Evolutionary conservation across 2,113 vertebrate species (phyloP).

Genomic region (Pica pica): DNA sequence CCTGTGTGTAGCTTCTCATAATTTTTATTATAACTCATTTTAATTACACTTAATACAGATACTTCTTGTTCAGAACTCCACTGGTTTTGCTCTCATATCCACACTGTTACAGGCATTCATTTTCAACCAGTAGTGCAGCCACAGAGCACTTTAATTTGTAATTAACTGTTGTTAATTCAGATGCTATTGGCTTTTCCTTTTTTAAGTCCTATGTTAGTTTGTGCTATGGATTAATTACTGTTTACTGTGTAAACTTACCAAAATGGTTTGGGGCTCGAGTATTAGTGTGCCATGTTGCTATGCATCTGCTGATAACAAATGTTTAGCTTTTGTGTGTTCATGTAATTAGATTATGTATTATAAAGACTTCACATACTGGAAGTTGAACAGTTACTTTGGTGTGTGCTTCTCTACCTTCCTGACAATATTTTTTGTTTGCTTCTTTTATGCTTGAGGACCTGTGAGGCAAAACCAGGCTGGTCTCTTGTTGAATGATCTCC

Average conservation of each 20-base stretch:
- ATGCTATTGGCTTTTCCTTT: neutral
- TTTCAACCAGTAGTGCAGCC: neutral
- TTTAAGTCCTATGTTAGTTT: neutral
- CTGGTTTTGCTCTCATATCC: neutral
- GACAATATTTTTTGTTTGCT: neutral
- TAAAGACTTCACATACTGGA: neutral
- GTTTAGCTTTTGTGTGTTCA: neutral
- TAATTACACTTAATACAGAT: neutral
- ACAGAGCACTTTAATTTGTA: neutral
- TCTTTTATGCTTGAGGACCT: neutral
- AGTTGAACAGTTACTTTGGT: neutral
- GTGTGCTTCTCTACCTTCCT: neutral
- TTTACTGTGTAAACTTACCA: conserved; percentile 8
- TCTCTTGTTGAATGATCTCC: neutral
- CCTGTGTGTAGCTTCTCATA: neutral
- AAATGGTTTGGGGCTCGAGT: neutral
- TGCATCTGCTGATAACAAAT: neutral
- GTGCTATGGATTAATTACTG: neutral
- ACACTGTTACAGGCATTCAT: neutral
- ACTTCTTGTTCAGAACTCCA: neutral
- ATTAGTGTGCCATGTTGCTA: neutral
- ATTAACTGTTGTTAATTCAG: neutral
- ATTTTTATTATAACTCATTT: neutral
- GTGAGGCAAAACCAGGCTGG: neutral
- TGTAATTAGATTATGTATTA: neutral